These are phyloP conservation scores for Ectobius pallidus DNA, from an alignment of 2,888 invertebrate genomes.

Conservation along the genomic window DNA sequence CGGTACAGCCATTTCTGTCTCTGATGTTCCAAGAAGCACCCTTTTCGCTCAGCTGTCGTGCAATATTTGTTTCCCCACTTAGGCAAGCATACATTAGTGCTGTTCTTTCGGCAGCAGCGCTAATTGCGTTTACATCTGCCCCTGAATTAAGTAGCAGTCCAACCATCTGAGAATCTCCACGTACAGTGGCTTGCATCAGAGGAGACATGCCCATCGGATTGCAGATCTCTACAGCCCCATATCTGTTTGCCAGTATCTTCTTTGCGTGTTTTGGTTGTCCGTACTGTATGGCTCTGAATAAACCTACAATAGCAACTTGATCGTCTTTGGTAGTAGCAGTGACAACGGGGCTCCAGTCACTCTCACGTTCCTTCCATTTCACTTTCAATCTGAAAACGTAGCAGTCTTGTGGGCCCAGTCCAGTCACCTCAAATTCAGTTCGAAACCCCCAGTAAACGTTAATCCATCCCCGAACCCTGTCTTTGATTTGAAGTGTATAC, in stretches of 20 bases:
- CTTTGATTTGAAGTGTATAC: conserved; percentile 23
- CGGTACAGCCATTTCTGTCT: conserved; percentile 47
- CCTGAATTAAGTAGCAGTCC: conserved; percentile 45
- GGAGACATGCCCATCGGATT: conserved; percentile 46
- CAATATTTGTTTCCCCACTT: conserved; percentile 42
- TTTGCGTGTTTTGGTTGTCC: conserved; percentile 35
- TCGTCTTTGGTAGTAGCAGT: conserved; percentile 40
- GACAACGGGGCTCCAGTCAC: conserved; percentile 35
- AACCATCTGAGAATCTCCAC: conserved; percentile 44
- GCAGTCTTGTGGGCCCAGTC: conserved; percentile 35
- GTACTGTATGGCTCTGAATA: conserved; percentile 38
- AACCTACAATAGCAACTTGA: conserved; percentile 29
- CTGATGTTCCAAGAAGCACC: conserved; percentile 45
- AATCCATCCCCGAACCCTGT: conserved; percentile 19
- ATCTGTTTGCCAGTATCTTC: conserved; percentile 32
- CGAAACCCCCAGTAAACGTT: conserved; percentile 34
- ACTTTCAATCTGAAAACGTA: conserved; percentile 36
- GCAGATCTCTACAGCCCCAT: conserved; percentile 39
- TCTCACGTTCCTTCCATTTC: background rate
- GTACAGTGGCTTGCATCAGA: conserved; percentile 46
- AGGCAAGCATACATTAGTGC: conserved; percentile 47
- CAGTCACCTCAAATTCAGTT: conserved; percentile 15
- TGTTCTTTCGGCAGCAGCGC: conserved; percentile 43
- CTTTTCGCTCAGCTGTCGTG: conserved; percentile 41
- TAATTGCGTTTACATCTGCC: conserved; percentile 44